Conservation (phyloP, 2,888 invertebrate genomes). For the Agrotis puta region DNA sequence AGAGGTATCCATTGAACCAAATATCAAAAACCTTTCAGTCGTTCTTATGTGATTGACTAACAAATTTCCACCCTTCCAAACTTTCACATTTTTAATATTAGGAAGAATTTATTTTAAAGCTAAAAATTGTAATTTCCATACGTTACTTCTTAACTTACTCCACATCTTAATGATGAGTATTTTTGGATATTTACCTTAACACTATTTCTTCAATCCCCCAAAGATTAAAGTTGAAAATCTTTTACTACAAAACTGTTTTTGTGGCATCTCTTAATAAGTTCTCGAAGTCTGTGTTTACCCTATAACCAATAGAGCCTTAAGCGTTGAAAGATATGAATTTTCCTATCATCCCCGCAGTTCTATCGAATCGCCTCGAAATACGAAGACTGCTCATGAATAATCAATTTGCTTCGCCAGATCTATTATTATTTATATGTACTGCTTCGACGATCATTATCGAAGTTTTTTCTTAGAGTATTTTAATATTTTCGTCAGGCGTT, state of each 20-base stretch:
- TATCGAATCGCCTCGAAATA: slow-evolving; percentile 64
- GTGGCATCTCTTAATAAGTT: slow-evolving; percentile 8
- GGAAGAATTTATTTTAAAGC: too few relatives aligned
- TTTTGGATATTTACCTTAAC: background rate
- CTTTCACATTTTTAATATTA: too few relatives aligned
- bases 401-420: slow-evolving; percentile 69
- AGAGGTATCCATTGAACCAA: too few relatives aligned
- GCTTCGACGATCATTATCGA: slow-evolving; percentile 62
- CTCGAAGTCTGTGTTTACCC: slow-evolving; percentile 31
- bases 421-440: slow-evolving; percentile 68
- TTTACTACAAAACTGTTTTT: background rate
- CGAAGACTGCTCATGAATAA: slow-evolving; percentile 73
- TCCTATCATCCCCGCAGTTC: slow-evolving; percentile 52
- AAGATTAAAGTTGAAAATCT: background rate
- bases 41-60: too few relatives aligned
- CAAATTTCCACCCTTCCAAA: too few relatives aligned
- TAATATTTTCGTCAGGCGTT: slow-evolving; percentile 30
- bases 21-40: too few relatives aligned
- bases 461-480: slow-evolving; percentile 59
- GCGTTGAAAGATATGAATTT: slow-evolving; percentile 57
- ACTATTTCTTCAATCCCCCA: background rate
- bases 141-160: too few relatives aligned
- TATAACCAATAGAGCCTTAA: slow-evolving; percentile 31
- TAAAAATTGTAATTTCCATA: too few relatives aligned
- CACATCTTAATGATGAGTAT: background rate